Evolutionary conservation across 2,113 vertebrate genomes (phyloP).

Genomic region (Uropsilus gracilis): DNA sequence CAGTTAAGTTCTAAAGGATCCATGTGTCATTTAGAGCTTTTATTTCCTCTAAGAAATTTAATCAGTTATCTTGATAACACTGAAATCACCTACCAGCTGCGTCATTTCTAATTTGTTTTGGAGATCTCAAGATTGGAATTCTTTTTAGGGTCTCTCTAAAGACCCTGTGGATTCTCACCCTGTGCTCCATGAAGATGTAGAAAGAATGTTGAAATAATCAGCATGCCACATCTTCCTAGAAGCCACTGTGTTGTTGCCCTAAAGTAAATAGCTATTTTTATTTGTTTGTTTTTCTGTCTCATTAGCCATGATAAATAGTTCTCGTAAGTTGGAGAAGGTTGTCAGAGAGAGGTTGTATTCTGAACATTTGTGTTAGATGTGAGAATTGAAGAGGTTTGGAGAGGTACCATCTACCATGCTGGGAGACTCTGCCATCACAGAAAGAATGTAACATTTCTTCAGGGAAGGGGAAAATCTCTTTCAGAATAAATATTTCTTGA

Average conservation of each 20-base stretch:
- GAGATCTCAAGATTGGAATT: not conserved
- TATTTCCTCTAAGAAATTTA: constrained; percentile 52
- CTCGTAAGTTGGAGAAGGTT: not conserved
- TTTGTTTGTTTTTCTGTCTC: not conserved
- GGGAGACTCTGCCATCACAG: not conserved
- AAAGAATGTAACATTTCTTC: not conserved
- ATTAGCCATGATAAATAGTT: not conserved
- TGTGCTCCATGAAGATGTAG: not conserved
- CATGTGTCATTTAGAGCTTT: constrained; percentile 31
- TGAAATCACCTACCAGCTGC: constrained; percentile 18
- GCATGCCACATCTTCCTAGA: not conserved
- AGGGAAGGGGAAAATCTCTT: not conserved
- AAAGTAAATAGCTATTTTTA: not conserved
- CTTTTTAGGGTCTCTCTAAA: not conserved
- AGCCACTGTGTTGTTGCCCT: not conserved
- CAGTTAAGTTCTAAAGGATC: constrained; percentile 45
- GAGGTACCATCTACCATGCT: not conserved
- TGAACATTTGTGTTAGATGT: not conserved
- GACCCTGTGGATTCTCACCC: not conserved
- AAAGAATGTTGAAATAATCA: constrained; percentile 1
- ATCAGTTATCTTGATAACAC: not conserved
- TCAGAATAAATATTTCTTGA: not conserved
- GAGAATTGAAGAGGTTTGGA: not conserved
- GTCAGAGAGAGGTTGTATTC: not conserved
- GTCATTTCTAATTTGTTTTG: not conserved